Evolutionary conservation across 1,140 invertebrate genomes (phyloP), one percentile per base, ranked within the genome.

Genomic region (honey bee (Apis mellifera)): DNA sequence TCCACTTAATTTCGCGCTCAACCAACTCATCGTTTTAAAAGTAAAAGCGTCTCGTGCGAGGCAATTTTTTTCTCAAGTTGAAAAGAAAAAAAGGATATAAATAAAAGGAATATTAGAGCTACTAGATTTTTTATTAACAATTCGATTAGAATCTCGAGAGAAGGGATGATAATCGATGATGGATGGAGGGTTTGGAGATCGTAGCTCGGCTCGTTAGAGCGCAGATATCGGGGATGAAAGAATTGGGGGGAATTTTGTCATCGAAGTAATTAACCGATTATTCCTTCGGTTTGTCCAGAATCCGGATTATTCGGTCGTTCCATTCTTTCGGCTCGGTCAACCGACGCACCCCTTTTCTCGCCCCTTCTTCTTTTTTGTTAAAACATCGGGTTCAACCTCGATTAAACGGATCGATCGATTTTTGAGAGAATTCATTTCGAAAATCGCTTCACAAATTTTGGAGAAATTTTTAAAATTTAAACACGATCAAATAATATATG

Each of bases 191-290:
- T 48, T n/a, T 42, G 17, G 69, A 42, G 69, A 70, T 54, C 13
- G 74, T 82, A 74, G 54, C 65, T 57, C 57, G 78, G 55, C 83
- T 82, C 83, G 60, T 82, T 82, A 78, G 80, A 66, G 52, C 62
- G 64, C 83, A 72, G 82, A 82, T 84, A 69, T 77, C 83, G 52
- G 9, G 57, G 42, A n/a, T n/a, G 66, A 69, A 52, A 32, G 12
- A 13, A 75, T 15, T 19, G 26, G 57, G 42, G 68, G 42, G 69
- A 62, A 77, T 78, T n/a, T n/a, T 76, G 72, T 85, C 76, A 85
- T 59, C 62, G 60, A 9, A 19, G 66, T 84, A 86, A 81, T 84
- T 84, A 32, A 76, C 83, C 21, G 68, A 48, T 66, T 15, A 81
- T 59, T 74, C 64, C 62, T 80, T 71, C 60, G 57, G 52, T 68